These are phyloP conservation scores for Semnornis frantzii DNA, from an alignment of 2,113 vertebrate genomes.

Conservation along the genomic window DNA sequence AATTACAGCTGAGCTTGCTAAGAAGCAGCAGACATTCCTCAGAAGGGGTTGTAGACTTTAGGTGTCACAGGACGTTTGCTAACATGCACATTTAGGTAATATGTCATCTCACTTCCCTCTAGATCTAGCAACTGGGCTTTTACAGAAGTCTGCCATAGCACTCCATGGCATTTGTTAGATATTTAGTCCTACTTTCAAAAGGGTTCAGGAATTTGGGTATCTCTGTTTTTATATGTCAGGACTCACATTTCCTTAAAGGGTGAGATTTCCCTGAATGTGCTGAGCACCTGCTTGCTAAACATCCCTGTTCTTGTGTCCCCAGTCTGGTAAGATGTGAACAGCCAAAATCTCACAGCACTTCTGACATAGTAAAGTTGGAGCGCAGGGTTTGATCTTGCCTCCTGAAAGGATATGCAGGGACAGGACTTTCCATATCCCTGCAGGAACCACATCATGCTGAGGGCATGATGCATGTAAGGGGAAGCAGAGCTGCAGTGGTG, in stretches of 20 bases:
- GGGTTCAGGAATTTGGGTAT: background rate
- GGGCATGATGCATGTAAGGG: background rate
- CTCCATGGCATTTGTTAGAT: background rate
- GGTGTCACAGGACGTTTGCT: background rate
- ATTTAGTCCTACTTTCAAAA: background rate
- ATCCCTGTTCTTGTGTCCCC: background rate
- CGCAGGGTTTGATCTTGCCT: background rate
- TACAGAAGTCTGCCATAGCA: background rate
- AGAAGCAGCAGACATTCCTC: background rate
- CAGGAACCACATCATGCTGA: background rate
- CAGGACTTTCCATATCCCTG: background rate
- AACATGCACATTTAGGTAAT: background rate
- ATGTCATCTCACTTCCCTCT: background rate
- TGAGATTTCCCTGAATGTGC: background rate
- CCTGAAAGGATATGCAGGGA: background rate
- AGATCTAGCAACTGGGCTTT: background rate
- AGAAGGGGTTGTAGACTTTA: background rate
- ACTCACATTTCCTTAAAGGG: background rate
- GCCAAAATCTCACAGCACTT: background rate
- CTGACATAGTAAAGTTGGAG: background rate
- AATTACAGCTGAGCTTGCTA: background rate
- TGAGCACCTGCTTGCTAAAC: background rate
- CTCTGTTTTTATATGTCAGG: background rate
- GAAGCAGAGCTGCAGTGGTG: background rate
- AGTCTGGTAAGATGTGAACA: background rate